Conservation (phyloP, 2,113 vertebrate genomes). For the Crotalus viridis region DNA sequence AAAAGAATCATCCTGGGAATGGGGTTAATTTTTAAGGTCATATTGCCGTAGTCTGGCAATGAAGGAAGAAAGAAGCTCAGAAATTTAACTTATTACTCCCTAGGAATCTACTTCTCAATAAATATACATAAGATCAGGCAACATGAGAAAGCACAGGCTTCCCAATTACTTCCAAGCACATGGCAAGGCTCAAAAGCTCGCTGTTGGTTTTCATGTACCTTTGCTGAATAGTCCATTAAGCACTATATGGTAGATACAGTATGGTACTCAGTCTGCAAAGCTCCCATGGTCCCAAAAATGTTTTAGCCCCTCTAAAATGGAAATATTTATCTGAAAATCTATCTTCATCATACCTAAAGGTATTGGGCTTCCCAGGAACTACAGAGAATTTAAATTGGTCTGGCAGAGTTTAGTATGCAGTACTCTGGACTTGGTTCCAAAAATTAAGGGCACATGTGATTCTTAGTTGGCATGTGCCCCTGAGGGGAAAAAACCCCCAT, state of each 20-base stretch:
- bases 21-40: not conserved
- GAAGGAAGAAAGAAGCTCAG: not conserved
- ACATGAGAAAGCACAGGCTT: not conserved
- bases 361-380: not conserved
- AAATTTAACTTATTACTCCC: not conserved
- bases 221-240: not conserved
- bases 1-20: not conserved
- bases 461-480: not conserved
- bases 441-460: not conserved
- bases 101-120: not conserved
- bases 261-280: not conserved
- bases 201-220: not conserved
- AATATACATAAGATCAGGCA: not conserved
- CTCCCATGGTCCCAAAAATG: too few species aligned
- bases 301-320: not conserved
- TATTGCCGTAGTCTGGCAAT: not conserved
- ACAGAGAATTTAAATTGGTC: not conserved
- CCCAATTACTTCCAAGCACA: not conserved
- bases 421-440: not conserved
- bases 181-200: not conserved
- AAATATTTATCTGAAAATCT: not conserved
- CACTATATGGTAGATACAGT: not conserved
- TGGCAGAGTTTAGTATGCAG: not conserved
- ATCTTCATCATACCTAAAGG: not conserved
- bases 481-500: not conserved